phyloP scores from a whole-genome alignment of 2,797 vertebrate genomes.

The Oreonectes daqikongensis region DNA sequence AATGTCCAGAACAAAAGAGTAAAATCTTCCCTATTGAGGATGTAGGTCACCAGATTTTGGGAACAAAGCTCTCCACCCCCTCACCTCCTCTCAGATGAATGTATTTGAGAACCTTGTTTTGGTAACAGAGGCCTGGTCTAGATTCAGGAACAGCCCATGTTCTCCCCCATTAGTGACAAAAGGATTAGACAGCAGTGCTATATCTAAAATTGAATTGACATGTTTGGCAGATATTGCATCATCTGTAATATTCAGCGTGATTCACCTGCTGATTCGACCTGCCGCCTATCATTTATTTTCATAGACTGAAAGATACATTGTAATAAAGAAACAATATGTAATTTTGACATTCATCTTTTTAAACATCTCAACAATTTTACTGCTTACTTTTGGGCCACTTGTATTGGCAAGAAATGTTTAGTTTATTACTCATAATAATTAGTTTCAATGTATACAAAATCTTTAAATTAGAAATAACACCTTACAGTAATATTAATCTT shows the following conservation, averaged over 20 bases:
- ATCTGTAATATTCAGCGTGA: background rate
- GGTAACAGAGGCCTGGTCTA: slow-evolving; percentile 17
- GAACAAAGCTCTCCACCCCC: slow-evolving; percentile 40
- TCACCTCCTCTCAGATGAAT: slow-evolving; percentile 15
- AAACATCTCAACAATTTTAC: too few relatives aligned
- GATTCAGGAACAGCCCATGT: background rate
- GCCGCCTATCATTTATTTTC: too few relatives aligned
- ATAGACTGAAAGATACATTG: too few relatives aligned
- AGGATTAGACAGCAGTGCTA: slow-evolving; percentile 10
- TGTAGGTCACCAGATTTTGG: slow-evolving; percentile 53
- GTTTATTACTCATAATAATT: too few relatives aligned
- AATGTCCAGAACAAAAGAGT: slow-evolving; percentile 12
- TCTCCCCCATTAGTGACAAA: slow-evolving; percentile 36
- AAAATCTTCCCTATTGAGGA: slow-evolving; percentile 27
- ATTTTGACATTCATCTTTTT: too few relatives aligned
- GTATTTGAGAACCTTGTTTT: slow-evolving; percentile 33
- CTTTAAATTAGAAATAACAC: too few relatives aligned
- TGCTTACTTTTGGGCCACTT: too few relatives aligned
- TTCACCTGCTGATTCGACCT: background rate
- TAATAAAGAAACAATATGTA: too few relatives aligned
- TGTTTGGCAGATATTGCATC: slow-evolving; percentile 16
- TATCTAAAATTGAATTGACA: background rate
- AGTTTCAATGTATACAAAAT: too few relatives aligned
- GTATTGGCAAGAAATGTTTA: too few relatives aligned
- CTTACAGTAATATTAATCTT: too few relatives aligned